Evolutionary conservation across 1,140 invertebrate species (phyloP).

Genomic region (Olivierus martensii): DNA sequence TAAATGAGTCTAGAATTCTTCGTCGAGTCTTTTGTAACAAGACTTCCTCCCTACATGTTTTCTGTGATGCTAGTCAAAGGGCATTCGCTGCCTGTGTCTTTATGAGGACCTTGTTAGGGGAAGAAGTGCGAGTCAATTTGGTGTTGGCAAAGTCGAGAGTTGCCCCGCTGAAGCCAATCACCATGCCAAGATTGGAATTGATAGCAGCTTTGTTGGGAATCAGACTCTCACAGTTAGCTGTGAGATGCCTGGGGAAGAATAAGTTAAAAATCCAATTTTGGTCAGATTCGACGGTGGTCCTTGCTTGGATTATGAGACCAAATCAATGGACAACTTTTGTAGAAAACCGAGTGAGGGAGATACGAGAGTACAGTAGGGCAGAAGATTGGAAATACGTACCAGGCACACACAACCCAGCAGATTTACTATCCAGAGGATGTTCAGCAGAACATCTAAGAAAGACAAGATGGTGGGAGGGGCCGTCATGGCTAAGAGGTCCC

Average conservation of each 20-base stretch:
- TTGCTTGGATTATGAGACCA: slow-evolving; percentile 8
- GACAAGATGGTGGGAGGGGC: slow-evolving; percentile 28
- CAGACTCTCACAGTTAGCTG: neutral
- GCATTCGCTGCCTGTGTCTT: neutral
- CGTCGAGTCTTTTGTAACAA: too few relatives aligned
- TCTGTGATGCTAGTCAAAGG: slow-evolving; percentile 1
- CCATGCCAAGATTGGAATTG: slow-evolving; percentile 13
- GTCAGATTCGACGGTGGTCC: slow-evolving; percentile 3
- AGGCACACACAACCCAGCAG: slow-evolving; percentile 29
- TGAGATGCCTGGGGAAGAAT: neutral
- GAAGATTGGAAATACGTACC: slow-evolving; percentile 28
- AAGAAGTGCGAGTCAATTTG: neutral
- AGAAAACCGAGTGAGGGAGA: too few relatives aligned
- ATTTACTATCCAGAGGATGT: slow-evolving; percentile 30
- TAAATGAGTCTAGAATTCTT: too few relatives aligned
- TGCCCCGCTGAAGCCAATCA: slow-evolving; percentile 5
- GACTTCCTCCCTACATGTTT: neutral
- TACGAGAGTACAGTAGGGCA: too few relatives aligned
- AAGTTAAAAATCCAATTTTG: slow-evolving; percentile 1
- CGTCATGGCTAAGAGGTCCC: slow-evolving; percentile 23
- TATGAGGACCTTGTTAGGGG: neutral
- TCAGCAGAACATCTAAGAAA: slow-evolving; percentile 10
- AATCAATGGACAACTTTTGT: too few relatives aligned
- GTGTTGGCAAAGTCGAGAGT: slow-evolving; percentile 12
- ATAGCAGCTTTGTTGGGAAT: neutral